Conservation (phyloP, 2,797 vertebrate species). For the Atherinosoma microstoma region DNA sequence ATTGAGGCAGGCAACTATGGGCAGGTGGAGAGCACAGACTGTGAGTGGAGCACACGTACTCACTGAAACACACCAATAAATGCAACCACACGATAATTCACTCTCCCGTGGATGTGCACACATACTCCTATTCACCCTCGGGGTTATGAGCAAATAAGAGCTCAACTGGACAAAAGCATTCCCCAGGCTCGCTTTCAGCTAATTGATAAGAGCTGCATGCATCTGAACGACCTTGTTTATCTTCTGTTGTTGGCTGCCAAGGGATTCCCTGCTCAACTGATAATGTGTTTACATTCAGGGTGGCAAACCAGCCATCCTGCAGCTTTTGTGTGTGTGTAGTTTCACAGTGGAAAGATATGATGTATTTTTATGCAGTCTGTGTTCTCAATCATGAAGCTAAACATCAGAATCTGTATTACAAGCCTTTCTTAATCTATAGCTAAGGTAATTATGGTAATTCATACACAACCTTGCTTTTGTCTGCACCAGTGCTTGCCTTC, state of each 20-base stretch:
- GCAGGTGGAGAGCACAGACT: constrained; percentile 89
- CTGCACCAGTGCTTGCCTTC: constrained; percentile 90
- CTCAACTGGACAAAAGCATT: constrained; percentile 21
- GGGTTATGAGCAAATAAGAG: constrained; percentile 36
- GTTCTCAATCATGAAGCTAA: not conserved
- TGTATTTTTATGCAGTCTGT: not conserved
- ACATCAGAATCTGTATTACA: not conserved
- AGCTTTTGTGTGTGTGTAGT: not conserved
- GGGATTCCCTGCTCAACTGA: constrained; percentile 19
- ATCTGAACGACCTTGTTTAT: constrained; percentile 37
- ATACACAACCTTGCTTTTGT: not conserved
- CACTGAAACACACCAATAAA: not conserved
- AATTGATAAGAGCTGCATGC: constrained; percentile 36
- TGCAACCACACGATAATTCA: not conserved
- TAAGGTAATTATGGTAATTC: not conserved
- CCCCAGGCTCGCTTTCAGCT: constrained; percentile 14
- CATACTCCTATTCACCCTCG: not conserved
- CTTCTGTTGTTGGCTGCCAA: constrained; percentile 8
- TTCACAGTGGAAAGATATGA: not conserved
- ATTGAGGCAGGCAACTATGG: constrained; percentile 93
- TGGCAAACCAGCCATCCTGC: not conserved
- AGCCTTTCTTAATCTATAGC: not conserved
- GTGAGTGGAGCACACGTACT: constrained; percentile 84
- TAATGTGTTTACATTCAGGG: constrained; percentile 43
- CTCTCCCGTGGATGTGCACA: not conserved